Evolutionary conservation across 2,797 vertebrate species (phyloP), one percentile per base, ranked within the genome.

Genomic region (Leuciscus waleckii): DNA sequence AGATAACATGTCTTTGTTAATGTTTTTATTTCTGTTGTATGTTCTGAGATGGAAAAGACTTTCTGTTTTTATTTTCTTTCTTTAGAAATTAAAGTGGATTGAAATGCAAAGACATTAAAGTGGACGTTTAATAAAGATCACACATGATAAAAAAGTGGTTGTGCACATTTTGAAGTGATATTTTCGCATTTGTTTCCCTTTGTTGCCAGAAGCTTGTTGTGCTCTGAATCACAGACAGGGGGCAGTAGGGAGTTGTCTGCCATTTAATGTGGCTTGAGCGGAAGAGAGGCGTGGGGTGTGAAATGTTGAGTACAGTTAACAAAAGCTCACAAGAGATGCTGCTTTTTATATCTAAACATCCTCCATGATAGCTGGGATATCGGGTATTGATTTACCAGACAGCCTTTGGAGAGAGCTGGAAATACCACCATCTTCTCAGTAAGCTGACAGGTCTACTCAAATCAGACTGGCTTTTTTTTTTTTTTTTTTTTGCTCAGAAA

Each of bases 101-200:
- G 29, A 83, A 79, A 70, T 81, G 77, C 71, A 71, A 89, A 84
- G 74, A 90, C 87, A 87, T 88, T 61, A 88, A 88, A 87, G 88
- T 84, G 84, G 84, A 83, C 79, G 58, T 69, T 80, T 82, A 94
- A 93, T 94, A 95, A 95, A 94, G 87, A 90, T 89, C 5, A 86
- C 81, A 85, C 49, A 86, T 83, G 67, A 56, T 46, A 46, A 49
- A 63, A 46, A 39, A 23, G 43, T 39, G 65, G 32, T 79, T 73
- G 65, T 63, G 14, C 26, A 65, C 23, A 11, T 58, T 56, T 56
- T 56, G 54, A n/a, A 58, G 56, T 11, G 56, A 63, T 63, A 11
- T 73, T 77, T 2, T 2, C 11, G 79, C 19, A 51, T 35, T 51
- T 9, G 49, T 76, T 32, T 8, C 2, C 74, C 19, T 1, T 54